Evolutionary conservation across 1,140 invertebrate species (phyloP).

Genomic region (Apis florea): DNA sequence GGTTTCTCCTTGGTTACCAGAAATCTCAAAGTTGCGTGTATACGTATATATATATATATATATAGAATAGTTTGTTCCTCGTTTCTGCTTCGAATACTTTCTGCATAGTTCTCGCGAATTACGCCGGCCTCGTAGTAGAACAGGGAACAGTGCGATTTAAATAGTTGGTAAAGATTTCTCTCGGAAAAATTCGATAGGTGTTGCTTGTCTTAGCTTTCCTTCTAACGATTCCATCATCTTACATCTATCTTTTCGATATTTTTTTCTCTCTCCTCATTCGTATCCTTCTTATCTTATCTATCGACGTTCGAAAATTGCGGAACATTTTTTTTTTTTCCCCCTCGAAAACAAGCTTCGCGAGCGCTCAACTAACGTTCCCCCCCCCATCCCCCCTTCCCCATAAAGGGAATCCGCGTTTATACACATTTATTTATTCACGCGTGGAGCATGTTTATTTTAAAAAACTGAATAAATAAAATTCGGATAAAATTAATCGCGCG

Average conservation of each 20-base stretch:
- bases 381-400: no score
- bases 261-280: not conserved
- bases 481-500: no score
- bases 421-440: no score
- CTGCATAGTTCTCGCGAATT: conserved; percentile 61
- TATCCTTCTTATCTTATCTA: not conserved
- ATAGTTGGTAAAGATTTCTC: conserved; percentile 60
- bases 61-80: not conserved
- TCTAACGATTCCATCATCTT: conserved; percentile 10
- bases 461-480: no score
- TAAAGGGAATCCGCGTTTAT: no score
- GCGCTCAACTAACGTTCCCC: no score
- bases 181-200: conserved; percentile 53
- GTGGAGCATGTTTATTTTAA: no score
- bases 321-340: not conserved
- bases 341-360: no score
- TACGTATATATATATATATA: no score
- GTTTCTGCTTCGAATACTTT: conserved; percentile 60
- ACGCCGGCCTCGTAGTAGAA: conserved; percentile 26
- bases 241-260: not conserved
- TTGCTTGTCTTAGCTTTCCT: conserved; percentile 35
- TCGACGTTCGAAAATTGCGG: no score
- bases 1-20: conserved; percentile 54
- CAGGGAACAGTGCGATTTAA: conserved; percentile 57
- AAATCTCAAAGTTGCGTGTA: conserved; percentile 55